phyloP scores from a whole-genome alignment of 2,888 invertebrate genomes.

The Drosophila macrothrix region DNA sequence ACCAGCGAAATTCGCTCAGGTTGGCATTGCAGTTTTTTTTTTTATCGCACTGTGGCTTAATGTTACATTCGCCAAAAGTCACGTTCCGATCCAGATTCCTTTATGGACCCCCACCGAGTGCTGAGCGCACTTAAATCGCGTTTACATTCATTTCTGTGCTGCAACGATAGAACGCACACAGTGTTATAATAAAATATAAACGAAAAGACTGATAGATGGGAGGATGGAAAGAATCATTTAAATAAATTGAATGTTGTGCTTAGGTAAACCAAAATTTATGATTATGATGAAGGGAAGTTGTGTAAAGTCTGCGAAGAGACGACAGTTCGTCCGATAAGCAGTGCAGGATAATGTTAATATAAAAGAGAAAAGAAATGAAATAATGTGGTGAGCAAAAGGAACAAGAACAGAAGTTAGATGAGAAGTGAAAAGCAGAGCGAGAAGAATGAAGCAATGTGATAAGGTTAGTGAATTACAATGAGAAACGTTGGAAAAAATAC shows the following conservation, averaged over 20 bases:
- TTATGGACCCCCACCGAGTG: conserved; percentile 43
- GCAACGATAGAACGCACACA: conserved; percentile 15
- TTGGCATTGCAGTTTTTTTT: conserved; percentile 65
- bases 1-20: conserved; percentile 59
- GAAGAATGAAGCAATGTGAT: background rate
- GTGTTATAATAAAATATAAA: conserved; percentile 8
- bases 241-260: conserved; percentile 46
- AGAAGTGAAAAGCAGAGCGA: too few species aligned
- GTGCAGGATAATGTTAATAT: background rate
- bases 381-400: background rate
- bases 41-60: conserved; percentile 67
- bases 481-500: background rate
- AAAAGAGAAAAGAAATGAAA: background rate
- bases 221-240: conserved; percentile 39
- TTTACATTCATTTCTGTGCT: conserved; percentile 57
- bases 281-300: conserved; percentile 1
- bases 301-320: background rate
- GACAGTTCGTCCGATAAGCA: background rate
- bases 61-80: conserved; percentile 70
- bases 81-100: conserved; percentile 68
- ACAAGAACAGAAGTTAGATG: background rate
- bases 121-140: conserved; percentile 54
- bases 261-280: conserved; percentile 33
- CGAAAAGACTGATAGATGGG: background rate
- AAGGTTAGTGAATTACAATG: background rate